Base-by-base conservation (phyloP, 2,888 invertebrate species). In the Andrena trimmerana region DNA sequence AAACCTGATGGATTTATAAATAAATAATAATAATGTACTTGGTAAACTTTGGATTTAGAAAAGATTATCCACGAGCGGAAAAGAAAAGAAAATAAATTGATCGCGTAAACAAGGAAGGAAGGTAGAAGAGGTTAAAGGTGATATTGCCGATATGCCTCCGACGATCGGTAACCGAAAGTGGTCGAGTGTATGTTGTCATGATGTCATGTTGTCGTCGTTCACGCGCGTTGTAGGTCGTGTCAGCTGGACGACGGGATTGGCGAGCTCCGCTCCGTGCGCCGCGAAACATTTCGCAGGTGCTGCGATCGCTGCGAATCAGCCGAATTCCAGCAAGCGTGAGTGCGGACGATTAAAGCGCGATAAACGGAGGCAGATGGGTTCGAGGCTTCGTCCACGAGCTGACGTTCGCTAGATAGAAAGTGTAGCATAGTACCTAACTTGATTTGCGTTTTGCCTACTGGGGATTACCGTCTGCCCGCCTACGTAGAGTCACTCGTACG, bases 401-500 rank as follows among this genome's bases (percentile, higher is more conserved):
- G 80, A 86, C 63, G 70, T 82, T 84, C 83, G 79, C 83, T 87
- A 86, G 87, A 91, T 90, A 90, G 60, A 90, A 90, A 79, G 81
- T 73, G 91, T 90, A 89, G 89, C 83, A 83, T 92, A 89, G 93
- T 93, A 93, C 92, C 93, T 93, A 94, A 93, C 90, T 93, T 93
- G 91, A 84, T 92, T 92, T 42, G 42, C 16, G 42, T 42, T 42
- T 93, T 93, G 91, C 90, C 90, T 94, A 94, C 89, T 93, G 93
- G 92, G 93, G 92, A 90, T 94, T 94, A 93, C 91, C 93, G 92
- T 94, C 94, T 86, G 93, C 93, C 96, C 97, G 97, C 96, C 97
- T 97, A 97, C 97, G 97, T 96, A 97, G 97, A 96, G 97, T 97
- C 96, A 97, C 97, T 96, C 97, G 97, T 96, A 97, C 97, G 96